phyloP scores from a whole-genome alignment of 2,113 vertebrate species.

The Nansenia antarctica region DNA sequence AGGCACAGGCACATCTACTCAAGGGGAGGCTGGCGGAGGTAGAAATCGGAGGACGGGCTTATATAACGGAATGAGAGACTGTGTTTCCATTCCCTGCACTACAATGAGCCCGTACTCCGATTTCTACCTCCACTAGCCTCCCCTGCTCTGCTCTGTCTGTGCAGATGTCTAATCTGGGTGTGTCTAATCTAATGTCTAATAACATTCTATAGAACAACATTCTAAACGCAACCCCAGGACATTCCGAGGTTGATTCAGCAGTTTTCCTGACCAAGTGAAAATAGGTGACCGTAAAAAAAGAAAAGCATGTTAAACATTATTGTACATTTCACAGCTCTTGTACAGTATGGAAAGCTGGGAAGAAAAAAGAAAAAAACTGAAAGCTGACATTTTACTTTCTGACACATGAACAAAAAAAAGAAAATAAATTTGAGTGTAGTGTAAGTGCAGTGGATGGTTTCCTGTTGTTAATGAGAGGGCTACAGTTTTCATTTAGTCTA shows the following conservation, averaged over 20 bases:
- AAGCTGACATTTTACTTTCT: background rate
- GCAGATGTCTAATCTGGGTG: background rate
- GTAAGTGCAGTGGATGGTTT: slow-evolving; percentile 34
- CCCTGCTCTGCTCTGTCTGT: no score
- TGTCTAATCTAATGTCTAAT: no score
- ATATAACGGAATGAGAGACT: no score
- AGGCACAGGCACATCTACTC: no score
- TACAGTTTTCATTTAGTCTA: background rate
- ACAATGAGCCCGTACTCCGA: no score
- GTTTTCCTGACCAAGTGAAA: background rate
- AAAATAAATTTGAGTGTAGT: background rate
- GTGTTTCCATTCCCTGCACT: no score
- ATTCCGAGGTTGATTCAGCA: background rate
- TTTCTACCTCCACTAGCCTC: no score
- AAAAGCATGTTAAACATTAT: no score
- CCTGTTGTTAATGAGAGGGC: slow-evolving; percentile 22
- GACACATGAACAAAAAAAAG: background rate
- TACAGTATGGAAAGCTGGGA: background rate
- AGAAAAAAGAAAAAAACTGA: no score
- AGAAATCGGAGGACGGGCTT: no score
- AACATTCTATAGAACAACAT: background rate
- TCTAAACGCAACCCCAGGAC: background rate
- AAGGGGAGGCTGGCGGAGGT: no score
- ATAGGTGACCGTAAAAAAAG: background rate
- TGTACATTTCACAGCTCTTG: background rate